Conservation (phyloP, 1,140 invertebrate species). For the Mylabris phalerata region DNA sequence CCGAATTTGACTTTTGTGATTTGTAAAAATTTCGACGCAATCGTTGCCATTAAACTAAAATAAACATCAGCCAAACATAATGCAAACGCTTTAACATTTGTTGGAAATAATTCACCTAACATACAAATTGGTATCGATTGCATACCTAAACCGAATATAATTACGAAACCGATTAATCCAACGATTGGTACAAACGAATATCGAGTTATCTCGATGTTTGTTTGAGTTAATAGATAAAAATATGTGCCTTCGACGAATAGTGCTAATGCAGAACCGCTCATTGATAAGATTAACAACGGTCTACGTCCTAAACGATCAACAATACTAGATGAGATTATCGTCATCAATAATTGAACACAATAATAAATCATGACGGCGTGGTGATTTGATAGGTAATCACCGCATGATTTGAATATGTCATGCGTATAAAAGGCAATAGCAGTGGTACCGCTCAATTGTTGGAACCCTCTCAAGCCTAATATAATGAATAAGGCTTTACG, state of each 20-base stretch:
- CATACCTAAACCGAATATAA: conserved; percentile 62
- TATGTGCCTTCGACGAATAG: conserved; percentile 54
- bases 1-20: conserved; percentile 52
- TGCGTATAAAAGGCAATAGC: conserved; percentile 68
- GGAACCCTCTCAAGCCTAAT: conserved; percentile 59
- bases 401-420: conserved; percentile 59
- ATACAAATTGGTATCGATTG: conserved; percentile 65
- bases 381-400: conserved; percentile 40
- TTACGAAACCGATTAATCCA: conserved; percentile 61
- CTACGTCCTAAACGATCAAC: conserved; percentile 67
- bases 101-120: conserved; percentile 67
- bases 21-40: conserved; percentile 68
- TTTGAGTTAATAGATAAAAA: conserved; percentile 49
- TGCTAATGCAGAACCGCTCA: conserved; percentile 47
- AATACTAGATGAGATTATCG: conserved; percentile 54
- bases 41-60: conserved; percentile 64
- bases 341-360: conserved; percentile 58
- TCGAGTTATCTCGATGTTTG: conserved; percentile 24
- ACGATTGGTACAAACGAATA: conserved; percentile 51
- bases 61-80: conserved; percentile 62
- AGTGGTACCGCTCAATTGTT: conserved; percentile 69
- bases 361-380: conserved; percentile 54
- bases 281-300: conserved; percentile 57
- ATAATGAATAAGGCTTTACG: conserved; percentile 57
- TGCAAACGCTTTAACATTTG: conserved; percentile 62